Conservation (phyloP, 2,797 vertebrate genomes). For the Sphaeramia orbicularis region DNA sequence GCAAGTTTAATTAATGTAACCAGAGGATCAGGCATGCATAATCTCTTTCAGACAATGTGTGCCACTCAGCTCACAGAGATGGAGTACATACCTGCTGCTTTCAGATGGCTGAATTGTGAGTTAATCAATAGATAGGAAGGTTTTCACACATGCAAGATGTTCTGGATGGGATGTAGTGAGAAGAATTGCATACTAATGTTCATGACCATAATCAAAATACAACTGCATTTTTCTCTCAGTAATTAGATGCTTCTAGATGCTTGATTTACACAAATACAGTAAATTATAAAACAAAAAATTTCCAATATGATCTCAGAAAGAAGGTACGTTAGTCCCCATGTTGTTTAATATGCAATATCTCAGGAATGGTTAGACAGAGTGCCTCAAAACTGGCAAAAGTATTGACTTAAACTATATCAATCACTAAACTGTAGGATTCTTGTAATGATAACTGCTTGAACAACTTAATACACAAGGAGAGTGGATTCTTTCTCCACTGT, state of each 20-base stretch:
- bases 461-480: too few species aligned
- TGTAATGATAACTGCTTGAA: too few species aligned
- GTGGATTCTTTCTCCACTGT: too few species aligned
- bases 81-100: slow-evolving; percentile 3
- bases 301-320: background rate
- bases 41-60: background rate
- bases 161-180: background rate
- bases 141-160: background rate
- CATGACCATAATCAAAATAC: background rate
- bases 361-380: too few species aligned
- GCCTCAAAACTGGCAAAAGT: too few species aligned
- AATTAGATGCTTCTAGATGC: background rate
- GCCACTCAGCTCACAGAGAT: slow-evolving; percentile 2
- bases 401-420: too few species aligned
- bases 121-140: slow-evolving; percentile 6
- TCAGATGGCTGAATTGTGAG: background rate
- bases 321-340: background rate
- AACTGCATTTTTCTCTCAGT: background rate
- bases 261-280: background rate
- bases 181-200: slow-evolving; percentile 14
- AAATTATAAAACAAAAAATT: background rate
- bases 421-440: too few species aligned
- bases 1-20: slow-evolving; percentile 12
- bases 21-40: slow-evolving; percentile 8
- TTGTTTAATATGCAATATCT: background rate